These are phyloP conservation scores for Zaprionus vittiger DNA, from an alignment of 1,140 invertebrate species.

Conservation along the genomic window DNA sequence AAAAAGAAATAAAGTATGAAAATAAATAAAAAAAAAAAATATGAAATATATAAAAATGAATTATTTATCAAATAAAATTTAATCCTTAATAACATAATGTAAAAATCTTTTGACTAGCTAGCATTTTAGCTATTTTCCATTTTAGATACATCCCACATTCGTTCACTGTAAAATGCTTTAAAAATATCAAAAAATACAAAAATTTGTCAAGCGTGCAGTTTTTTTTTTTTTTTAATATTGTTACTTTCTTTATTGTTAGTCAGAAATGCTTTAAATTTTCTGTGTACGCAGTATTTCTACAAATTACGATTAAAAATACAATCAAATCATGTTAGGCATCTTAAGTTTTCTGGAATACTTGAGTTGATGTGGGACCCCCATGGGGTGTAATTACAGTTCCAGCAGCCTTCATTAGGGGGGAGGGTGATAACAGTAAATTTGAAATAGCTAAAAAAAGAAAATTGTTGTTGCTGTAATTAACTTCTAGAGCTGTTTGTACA, in stretches of 20 bases:
- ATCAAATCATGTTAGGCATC: not conserved
- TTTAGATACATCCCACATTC: too few relatives aligned
- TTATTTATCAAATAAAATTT: too few relatives aligned
- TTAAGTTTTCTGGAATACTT: not conserved
- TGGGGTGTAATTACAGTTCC: conserved; percentile 27
- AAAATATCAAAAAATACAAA: conserved; percentile 1
- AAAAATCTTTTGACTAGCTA: too few relatives aligned
- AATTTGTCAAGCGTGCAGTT: not conserved
- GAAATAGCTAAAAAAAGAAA: not conserved
- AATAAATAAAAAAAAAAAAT: too few relatives aligned
- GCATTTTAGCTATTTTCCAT: too few relatives aligned
- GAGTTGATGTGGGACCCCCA: conserved; percentile 29
- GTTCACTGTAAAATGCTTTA: not conserved
- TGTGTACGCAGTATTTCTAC: not conserved
- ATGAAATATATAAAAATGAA: too few relatives aligned
- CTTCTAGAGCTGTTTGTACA: not conserved
- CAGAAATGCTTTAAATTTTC: too few relatives aligned
- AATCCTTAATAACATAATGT: too few relatives aligned
- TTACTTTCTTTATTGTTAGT: not conserved
- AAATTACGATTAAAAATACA: not conserved
- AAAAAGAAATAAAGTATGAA: too few relatives aligned
- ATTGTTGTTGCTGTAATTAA: not conserved
- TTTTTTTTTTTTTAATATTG: conserved; percentile 1
- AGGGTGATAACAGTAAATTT: conserved; percentile 35
- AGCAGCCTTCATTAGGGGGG: conserved; percentile 40